Evolutionary conservation across 2,113 vertebrate species (phyloP), one percentile per base, ranked within the genome.

Genomic region (Leucopsar rothschildi): DNA sequence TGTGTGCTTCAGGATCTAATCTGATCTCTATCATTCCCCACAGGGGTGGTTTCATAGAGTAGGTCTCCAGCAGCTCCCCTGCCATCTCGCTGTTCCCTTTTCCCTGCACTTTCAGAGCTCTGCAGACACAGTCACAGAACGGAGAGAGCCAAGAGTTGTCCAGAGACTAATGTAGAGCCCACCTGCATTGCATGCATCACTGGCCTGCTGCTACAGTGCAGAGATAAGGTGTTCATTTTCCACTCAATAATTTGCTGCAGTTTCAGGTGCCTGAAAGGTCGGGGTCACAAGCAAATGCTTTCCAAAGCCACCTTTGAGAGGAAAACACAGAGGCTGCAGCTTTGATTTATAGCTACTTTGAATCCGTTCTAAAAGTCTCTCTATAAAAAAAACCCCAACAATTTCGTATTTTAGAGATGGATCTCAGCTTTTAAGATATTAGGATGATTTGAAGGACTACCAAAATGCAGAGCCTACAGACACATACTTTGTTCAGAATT

Each of bases 11-110:
- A 37, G 18, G 49, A 25, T 16, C 22, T 28, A 27, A 28, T 31
- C 35, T 50, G 14, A 1, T 22, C 23, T 27, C 66, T 14, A 0
- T 1, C 9, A 4, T 12, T 11, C 0, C 0, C 20, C n/a, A 24
- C 52, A 66, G 45, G 16, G 24, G 3, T 23, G 27, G 50, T 42
- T 82, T 16, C 18, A 33, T 1, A 42, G 79, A 52, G 49, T 49
- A 69, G 37, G 9, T 6, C 40, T 69, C n/a, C 29, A 68, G 45
- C 45, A 57, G 56, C 80, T 61, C 61, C 45, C 17, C 55, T 42
- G 25, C 14, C 3, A 2, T 29, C 35, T 12, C 39, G 44, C 42
- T 42, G 55, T 28, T 50, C 68, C 42, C 23, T 33, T 39, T 42
- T 6, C 14, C 18, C 42, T 14, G 29, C 1, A 0, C 15, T 5